A percentile compares a stretch with the other conserved stretches of the same genome.
Conservation (phyloP, 2,113 vertebrate species). For the Engraulis encrasicolus region DNA sequence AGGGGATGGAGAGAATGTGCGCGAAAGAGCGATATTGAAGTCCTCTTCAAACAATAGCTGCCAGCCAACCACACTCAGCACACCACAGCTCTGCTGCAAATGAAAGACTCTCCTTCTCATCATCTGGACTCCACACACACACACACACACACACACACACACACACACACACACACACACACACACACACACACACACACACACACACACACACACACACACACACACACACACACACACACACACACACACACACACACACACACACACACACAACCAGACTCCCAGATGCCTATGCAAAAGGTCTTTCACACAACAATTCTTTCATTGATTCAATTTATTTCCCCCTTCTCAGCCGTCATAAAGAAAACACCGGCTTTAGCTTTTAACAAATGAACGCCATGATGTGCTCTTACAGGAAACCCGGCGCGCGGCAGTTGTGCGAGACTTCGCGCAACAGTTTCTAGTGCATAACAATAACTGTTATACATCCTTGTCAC, state of each 20-base stretch:
- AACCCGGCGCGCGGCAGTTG: not conserved
- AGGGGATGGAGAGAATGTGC: not conserved
- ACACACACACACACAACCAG: too few species aligned
- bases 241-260: too few species aligned
- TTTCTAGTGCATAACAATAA: not conserved
- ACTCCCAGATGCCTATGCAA: conserved; percentile 1
- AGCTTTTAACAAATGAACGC: conserved; percentile 33
- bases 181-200: too few species aligned
- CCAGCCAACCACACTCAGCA: too few species aligned
- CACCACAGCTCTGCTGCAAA: conserved; percentile 26
- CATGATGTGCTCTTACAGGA: not conserved
- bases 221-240: too few species aligned
- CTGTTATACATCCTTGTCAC: not conserved
- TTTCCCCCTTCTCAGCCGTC: too few species aligned
- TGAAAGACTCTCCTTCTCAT: conserved; percentile 4
- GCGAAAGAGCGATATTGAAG: conserved; percentile 28
- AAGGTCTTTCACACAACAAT: conserved; percentile 4
- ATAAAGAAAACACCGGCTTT: not conserved
- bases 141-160: too few species aligned
- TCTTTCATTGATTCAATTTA: conserved; percentile 23
- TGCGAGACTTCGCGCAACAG: not conserved
- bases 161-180: too few species aligned
- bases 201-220: too few species aligned
- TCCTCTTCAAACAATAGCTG: conserved; percentile 18
- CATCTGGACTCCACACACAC: not conserved